These are phyloP conservation scores for Pilophorus perplexus DNA, from an alignment of 2,888 invertebrate species.

Conservation along the genomic window DNA sequence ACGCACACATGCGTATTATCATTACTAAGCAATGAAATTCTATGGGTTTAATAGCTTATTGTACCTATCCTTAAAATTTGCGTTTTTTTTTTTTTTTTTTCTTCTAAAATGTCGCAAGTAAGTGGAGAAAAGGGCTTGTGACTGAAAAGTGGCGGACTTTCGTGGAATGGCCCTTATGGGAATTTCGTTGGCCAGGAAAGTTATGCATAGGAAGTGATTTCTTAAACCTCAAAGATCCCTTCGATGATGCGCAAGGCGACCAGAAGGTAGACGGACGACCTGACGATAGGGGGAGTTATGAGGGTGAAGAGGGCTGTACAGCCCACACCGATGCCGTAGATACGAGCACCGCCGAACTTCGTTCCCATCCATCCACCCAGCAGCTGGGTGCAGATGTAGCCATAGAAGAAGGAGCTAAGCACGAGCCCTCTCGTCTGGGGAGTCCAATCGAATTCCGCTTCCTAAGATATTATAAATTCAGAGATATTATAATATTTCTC, in stretches of 20 bases:
- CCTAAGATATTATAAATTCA: slow-evolving; percentile 52
- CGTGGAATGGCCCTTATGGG: too few relatives aligned
- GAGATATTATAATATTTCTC: too few relatives aligned
- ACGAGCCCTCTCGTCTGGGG: slow-evolving; percentile 73
- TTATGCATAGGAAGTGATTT: too few relatives aligned
- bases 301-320: slow-evolving; percentile 76
- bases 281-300: slow-evolving; percentile 74
- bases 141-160: too few relatives aligned
- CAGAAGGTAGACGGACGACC: slow-evolving; percentile 64
- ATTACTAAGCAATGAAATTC: too few relatives aligned
- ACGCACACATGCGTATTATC: too few relatives aligned
- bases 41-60: too few relatives aligned
- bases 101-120: too few relatives aligned
- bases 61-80: too few relatives aligned
- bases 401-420: slow-evolving; percentile 85
- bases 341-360: slow-evolving; percentile 74
- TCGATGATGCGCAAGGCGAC: slow-evolving; percentile 72
- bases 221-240: slow-evolving; percentile 82
- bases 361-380: slow-evolving; percentile 81
- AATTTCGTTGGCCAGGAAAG: too few relatives aligned
- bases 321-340: slow-evolving; percentile 75
- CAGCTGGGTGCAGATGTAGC: slow-evolving; percentile 79
- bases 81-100: too few relatives aligned
- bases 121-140: too few relatives aligned
- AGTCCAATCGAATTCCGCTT: slow-evolving; percentile 79